phyloP scores from a whole-genome alignment of 2,113 vertebrate genomes.

The Fukomys damarensis region DNA sequence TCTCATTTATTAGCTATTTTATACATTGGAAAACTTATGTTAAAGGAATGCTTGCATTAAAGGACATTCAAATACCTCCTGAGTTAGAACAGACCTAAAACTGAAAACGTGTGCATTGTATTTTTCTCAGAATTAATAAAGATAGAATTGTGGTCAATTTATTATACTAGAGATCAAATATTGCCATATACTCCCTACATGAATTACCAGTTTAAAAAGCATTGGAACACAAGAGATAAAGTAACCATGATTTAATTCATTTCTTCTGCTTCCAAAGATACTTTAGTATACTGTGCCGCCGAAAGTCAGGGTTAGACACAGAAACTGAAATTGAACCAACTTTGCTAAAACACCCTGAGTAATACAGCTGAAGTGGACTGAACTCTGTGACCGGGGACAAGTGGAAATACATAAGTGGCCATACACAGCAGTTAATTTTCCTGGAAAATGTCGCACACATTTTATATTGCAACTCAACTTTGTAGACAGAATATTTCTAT shows the following conservation, averaged over 20 bases:
- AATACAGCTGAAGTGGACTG: not conserved
- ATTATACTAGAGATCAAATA: conserved; percentile 9
- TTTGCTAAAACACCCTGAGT: not conserved
- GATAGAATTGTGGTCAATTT: not conserved
- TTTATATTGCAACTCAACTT: not conserved
- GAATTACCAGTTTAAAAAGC: conserved; percentile 17
- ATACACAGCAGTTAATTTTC: not conserved
- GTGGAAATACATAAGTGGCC: not conserved
- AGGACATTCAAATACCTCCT: conserved; percentile 24
- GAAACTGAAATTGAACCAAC: not conserved
- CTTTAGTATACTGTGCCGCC: not conserved
- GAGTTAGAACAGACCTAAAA: conserved; percentile 4
- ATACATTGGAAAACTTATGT: conserved; percentile 3
- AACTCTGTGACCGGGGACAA: not conserved
- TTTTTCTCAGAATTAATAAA: conserved; percentile 54
- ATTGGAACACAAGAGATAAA: conserved; percentile 18
- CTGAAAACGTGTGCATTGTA: conserved; percentile 21
- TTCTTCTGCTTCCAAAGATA: not conserved
- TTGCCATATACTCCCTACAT: not conserved
- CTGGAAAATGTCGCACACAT: not conserved
- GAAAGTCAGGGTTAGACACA: not conserved
- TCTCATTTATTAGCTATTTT: conserved; percentile 19
- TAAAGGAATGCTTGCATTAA: not conserved
- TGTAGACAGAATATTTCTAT: not conserved
- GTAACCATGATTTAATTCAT: conserved; percentile 18